Conservation (phyloP, 2,888 invertebrate species). For the Celastrina argiolus region DNA sequence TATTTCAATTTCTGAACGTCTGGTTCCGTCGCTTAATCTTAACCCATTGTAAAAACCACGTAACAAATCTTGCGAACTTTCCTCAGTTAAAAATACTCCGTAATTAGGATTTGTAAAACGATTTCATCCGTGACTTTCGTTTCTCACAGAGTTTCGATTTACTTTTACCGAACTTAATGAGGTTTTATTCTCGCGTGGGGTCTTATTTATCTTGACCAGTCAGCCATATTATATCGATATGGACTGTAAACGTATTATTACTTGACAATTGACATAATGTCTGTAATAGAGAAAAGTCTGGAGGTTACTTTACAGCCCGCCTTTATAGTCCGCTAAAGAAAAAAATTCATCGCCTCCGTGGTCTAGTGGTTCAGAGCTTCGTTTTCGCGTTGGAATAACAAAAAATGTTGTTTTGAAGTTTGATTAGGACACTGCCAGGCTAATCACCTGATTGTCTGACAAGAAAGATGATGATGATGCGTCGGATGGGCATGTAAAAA, state of each 20-base stretch:
- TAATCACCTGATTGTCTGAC: too few species aligned
- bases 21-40: background rate
- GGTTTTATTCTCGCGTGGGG: background rate
- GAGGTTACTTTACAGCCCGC: too few species aligned
- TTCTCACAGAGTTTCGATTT: constrained; percentile 21
- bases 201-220: constrained; percentile 1
- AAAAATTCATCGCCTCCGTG: too few species aligned
- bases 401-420: too few species aligned
- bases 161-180: constrained; percentile 20
- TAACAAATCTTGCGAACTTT: constrained; percentile 1
- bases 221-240: background rate
- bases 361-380: too few species aligned
- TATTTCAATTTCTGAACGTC: background rate
- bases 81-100: background rate
- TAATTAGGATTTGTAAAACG: constrained; percentile 19
- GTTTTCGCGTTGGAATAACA: too few species aligned
- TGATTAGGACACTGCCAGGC: too few species aligned
- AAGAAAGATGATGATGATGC: too few species aligned
- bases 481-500: too few species aligned
- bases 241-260: background rate
- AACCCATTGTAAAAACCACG: background rate
- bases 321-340: too few species aligned
- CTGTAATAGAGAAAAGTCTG: too few species aligned
- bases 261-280: background rate
- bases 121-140: constrained; percentile 19